These are phyloP conservation scores for Symphodus melops DNA, from an alignment of 2,113 vertebrate genomes.

Conservation along the genomic window DNA sequence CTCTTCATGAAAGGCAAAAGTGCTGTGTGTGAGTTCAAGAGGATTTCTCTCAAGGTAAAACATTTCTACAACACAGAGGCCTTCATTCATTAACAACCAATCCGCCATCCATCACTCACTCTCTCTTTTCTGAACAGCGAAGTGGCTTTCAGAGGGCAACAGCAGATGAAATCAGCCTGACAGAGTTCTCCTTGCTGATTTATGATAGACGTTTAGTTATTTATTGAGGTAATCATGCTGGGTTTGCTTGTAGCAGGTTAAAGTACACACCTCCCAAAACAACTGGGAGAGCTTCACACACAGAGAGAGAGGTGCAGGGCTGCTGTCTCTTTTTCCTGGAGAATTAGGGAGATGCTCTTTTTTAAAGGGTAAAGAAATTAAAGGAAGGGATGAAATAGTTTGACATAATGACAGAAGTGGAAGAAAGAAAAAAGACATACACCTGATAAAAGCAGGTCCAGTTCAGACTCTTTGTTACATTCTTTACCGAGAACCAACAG, in stretches of 20 bases:
- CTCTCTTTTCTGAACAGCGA: slow-evolving; percentile 23
- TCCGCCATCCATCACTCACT: slow-evolving; percentile 47
- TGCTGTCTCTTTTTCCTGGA: background rate
- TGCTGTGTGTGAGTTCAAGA: slow-evolving; percentile 9
- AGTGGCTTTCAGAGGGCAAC: slow-evolving; percentile 57
- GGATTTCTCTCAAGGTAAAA: slow-evolving; percentile 42
- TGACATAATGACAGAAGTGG: too few species aligned
- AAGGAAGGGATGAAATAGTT: background rate
- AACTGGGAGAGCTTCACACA: slow-evolving; percentile 23
- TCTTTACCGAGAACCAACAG: too few species aligned
- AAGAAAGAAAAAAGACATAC: too few species aligned
- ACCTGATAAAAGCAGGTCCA: too few species aligned
- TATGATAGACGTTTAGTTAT: slow-evolving; percentile 66
- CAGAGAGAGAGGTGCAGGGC: slow-evolving; percentile 14
- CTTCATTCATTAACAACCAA: slow-evolving; percentile 19
- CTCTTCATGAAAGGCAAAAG: slow-evolving; percentile 16
- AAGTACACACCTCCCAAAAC: slow-evolving; percentile 39
- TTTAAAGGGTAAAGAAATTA: background rate
- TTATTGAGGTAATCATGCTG: slow-evolving; percentile 68
- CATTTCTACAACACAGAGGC: slow-evolving; percentile 34
- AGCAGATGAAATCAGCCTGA: slow-evolving; percentile 47
- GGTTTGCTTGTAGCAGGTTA: slow-evolving; percentile 43
- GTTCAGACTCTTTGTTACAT: too few species aligned
- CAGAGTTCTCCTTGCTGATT: slow-evolving; percentile 63
- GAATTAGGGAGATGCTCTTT: background rate